A percentile compares a stretch with the other conserved stretches of the same genome.
These are phyloP conservation scores for Cephus pulcher DNA, from an alignment of 2,888 invertebrate genomes.

Conservation along the genomic window DNA sequence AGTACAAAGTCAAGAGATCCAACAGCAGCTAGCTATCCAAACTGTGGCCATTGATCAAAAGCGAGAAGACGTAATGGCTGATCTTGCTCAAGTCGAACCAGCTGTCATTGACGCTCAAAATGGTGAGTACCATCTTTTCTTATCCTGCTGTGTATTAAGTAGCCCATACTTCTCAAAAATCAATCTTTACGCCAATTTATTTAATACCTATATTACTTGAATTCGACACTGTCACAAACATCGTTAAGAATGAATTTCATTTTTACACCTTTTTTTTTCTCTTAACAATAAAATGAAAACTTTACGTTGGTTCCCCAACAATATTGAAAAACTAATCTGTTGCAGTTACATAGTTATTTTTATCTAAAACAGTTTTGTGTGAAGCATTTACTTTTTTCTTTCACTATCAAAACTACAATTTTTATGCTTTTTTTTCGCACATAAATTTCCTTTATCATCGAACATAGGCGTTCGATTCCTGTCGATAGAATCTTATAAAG, in stretches of 20 bases:
- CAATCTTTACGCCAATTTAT: background rate
- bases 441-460: background rate
- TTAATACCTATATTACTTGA: too few relatives aligned
- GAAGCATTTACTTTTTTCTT: background rate
- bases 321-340: background rate
- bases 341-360: background rate
- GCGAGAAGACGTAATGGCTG: slow-evolving; percentile 93
- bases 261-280: background rate
- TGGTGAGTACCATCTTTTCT: slow-evolving; percentile 71
- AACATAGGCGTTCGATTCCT: background rate
- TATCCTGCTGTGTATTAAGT: background rate
- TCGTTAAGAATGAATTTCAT: too few relatives aligned
- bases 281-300: background rate
- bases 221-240: too few relatives aligned
- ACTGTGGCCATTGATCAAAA: slow-evolving; percentile 94
- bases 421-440: background rate
- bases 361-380: background rate
- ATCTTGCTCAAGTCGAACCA: slow-evolving; percentile 97
- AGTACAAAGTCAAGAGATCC: slow-evolving; percentile 97
- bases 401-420: background rate
- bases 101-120: slow-evolving; percentile 99
- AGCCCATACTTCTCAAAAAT: background rate
- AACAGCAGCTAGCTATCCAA: slow-evolving; percentile 84
- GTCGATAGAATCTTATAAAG: background rate
- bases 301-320: background rate